phyloP scores from a whole-genome alignment of 2,113 vertebrate genomes.

The Neotragus moschatus region DNA sequence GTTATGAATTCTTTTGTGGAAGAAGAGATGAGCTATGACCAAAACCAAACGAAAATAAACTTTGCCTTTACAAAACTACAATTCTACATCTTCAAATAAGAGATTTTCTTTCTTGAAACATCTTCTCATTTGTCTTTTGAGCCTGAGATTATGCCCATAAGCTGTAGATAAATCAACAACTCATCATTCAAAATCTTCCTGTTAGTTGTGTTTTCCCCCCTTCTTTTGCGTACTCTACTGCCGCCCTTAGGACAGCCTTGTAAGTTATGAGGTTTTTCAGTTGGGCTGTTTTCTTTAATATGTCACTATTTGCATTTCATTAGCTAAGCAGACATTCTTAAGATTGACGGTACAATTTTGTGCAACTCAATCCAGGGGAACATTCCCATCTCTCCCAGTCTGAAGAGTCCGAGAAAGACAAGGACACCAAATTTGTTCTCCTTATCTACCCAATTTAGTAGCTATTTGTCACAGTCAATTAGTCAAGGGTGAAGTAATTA shows the following conservation, averaged over 20 bases:
- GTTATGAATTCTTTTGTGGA: neutral
- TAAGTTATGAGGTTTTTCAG: constrained; percentile 66
- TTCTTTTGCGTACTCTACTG: constrained; percentile 80
- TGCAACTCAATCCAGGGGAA: constrained; percentile 47
- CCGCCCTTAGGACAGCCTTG: constrained; percentile 78
- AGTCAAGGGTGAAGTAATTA: constrained; percentile 61
- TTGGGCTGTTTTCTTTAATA: neutral
- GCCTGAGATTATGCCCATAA: constrained; percentile 61
- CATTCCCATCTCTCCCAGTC: constrained; percentile 36
- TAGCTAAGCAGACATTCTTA: constrained; percentile 37
- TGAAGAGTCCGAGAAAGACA: constrained; percentile 32
- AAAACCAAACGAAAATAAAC: constrained; percentile 48
- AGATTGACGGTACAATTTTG: constrained; percentile 57
- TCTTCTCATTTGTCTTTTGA: constrained; percentile 62
- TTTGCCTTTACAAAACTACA: neutral
- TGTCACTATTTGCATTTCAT: constrained; percentile 56
- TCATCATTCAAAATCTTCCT: constrained; percentile 72
- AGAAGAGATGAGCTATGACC: neutral
- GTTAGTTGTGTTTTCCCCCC: neutral
- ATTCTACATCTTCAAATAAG: constrained; percentile 4
- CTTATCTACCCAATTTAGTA: constrained; percentile 64
- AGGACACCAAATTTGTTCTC: constrained; percentile 61
- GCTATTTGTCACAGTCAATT: constrained; percentile 58
- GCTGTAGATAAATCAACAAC: constrained; percentile 70
- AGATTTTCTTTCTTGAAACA: neutral